A percentile compares a stretch with the other conserved stretches of the same genome.
These are phyloP conservation scores for Pelecanoides urinatrix DNA, from an alignment of 2,113 vertebrate genomes.

Conservation along the genomic window DNA sequence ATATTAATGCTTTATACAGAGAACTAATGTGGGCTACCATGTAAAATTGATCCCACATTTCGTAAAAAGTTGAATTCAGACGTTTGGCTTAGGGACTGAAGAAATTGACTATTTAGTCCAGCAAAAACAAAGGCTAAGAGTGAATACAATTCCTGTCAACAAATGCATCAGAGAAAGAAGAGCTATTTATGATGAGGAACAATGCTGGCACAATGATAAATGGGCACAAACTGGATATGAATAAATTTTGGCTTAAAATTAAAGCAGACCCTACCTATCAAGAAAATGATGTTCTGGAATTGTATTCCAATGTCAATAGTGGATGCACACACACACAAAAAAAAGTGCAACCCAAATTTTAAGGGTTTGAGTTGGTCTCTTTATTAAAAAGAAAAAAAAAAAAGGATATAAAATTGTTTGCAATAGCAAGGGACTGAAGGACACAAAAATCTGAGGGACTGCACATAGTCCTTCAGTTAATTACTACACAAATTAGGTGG, in stretches of 20 bases:
- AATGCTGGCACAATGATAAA: background rate
- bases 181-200: background rate
- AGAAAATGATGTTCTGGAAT: background rate
- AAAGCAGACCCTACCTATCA: background rate
- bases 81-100: background rate
- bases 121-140: background rate
- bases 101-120: background rate
- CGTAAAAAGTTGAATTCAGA: background rate
- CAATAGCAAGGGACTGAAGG: background rate
- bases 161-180: background rate
- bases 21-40: background rate
- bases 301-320: background rate
- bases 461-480: background rate
- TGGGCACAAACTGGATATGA: background rate
- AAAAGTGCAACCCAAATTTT: background rate
- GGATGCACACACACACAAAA: background rate
- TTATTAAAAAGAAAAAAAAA: background rate
- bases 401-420: background rate
- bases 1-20: background rate
- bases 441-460: background rate
- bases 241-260: background rate
- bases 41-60: background rate
- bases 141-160: background rate
- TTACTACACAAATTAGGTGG: background rate
- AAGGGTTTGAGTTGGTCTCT: background rate